phyloP scores from a whole-genome alignment of 2,113 vertebrate genomes.

The Percopsis transmontana region DNA sequence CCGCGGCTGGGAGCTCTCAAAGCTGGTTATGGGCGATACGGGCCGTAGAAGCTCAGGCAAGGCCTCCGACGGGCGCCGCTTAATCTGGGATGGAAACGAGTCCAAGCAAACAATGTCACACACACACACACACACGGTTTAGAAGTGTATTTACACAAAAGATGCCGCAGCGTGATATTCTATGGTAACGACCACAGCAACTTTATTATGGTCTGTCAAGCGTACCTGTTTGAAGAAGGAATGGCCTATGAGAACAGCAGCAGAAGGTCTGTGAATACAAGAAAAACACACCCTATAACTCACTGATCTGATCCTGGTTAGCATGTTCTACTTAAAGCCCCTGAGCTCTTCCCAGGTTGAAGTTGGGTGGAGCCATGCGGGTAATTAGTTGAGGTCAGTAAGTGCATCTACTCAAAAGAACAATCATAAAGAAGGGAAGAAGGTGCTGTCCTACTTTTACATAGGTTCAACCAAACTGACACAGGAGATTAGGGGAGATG shows the following conservation, averaged over 20 bases:
- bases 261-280: conserved; percentile 84
- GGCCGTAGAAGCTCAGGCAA: conserved; percentile 91
- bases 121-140: too few species aligned
- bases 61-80: conserved; percentile 88
- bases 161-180: neutral
- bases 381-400: too few species aligned
- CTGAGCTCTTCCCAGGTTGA: too few species aligned
- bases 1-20: conserved; percentile 78
- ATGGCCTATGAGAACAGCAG: conserved; percentile 86
- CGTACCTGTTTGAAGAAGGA: conserved; percentile 98
- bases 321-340: too few species aligned
- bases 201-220: neutral
- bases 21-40: conserved; percentile 84
- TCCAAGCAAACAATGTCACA: neutral
- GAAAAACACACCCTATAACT: too few species aligned
- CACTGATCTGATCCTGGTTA: neutral
- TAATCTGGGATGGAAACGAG: conserved; percentile 79
- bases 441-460: too few species aligned
- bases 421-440: neutral
- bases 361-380: too few species aligned
- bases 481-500: too few species aligned
- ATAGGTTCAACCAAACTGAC: too few species aligned
- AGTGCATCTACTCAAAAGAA: neutral
- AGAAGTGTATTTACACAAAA: neutral
- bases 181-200: too few species aligned